Conservation (phyloP, 2,797 vertebrate species). For the Sylvilagus floridanus region DNA sequence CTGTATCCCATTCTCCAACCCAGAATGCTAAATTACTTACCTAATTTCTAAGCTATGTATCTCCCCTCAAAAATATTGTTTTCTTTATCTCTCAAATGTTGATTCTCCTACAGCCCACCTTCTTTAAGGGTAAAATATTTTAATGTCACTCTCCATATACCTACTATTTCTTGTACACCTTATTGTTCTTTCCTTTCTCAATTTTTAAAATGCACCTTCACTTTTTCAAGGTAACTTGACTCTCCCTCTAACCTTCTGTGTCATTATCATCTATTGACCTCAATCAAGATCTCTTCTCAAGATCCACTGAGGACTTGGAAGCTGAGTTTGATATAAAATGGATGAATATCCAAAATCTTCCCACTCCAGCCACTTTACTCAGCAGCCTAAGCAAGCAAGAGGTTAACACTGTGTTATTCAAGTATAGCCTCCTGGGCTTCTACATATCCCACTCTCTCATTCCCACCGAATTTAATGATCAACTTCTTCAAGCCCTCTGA, state of each 20-base stretch:
- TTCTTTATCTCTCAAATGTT: not conserved
- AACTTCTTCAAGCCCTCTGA: not conserved
- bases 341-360: not conserved
- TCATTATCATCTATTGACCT: not conserved
- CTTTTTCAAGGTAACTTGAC: not conserved
- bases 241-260: not conserved
- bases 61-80: not conserved
- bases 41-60: slow-evolving; percentile 15
- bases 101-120: not conserved
- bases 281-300: not conserved
- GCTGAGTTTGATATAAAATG: not conserved
- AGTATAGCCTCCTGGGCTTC: not conserved
- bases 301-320: not conserved
- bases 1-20: not conserved
- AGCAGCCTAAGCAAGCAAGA: not conserved
- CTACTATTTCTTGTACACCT: not conserved
- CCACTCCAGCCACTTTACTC: not conserved
- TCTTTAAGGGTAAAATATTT: not conserved
- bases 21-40: not conserved
- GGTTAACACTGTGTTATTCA: not conserved
- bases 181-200: not conserved
- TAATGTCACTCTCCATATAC: not conserved
- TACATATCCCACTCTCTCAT: not conserved
- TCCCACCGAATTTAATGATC: not conserved
- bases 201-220: not conserved